Evolutionary conservation across 2,888 invertebrate species (phyloP), one percentile per base, ranked within the genome.

Genomic region (Cremastinae sp.): DNA sequence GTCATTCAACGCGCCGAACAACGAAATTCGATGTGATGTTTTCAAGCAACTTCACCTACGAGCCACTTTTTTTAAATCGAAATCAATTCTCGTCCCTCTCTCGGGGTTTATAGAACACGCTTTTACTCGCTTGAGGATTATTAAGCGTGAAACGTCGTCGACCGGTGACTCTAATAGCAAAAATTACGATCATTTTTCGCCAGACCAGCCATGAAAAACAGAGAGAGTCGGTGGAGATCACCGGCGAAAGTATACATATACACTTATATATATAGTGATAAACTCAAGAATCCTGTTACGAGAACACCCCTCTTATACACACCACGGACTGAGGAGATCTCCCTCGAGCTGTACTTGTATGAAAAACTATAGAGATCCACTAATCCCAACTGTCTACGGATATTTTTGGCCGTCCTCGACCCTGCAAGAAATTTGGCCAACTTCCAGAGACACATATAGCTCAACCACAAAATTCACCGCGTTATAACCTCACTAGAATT

Each of bases 361-460:
- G 66, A 81, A 83, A 81, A 83, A 82, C 83, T 82, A 82, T 80
- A 81, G 69, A 70, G 76, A 81, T 82, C 80, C 81, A 64, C 81
- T 83, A 83, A 85, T 85, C 81, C 79, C 72, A 73, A 79, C 75
- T 79, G 80, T 79, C 80, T 74, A 78, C 80, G 79, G 79, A 75
- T 80, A 81, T 83, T 82, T 81, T 83, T 79, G 80, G 74, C 75
- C 80, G 78, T 78, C 80, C 78, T 70, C 73, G 78, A 78, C 65
- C 79, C 81, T 71, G 80, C 82, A 86, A 86, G 84, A 86, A 86
- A 83, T 77, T 85, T 86, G 86, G 86, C 83, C 78, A 45, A 49
- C 65, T 76, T 83, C 85, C 86, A 86, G 81, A 77, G 74, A 43
- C 56, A 68, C 70, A 69, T 77, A 62, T 69, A 53, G 55, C 74